Evolutionary conservation across 2,888 invertebrate genomes (phyloP).

Genomic region (Meiosimyza platycephala): DNA sequence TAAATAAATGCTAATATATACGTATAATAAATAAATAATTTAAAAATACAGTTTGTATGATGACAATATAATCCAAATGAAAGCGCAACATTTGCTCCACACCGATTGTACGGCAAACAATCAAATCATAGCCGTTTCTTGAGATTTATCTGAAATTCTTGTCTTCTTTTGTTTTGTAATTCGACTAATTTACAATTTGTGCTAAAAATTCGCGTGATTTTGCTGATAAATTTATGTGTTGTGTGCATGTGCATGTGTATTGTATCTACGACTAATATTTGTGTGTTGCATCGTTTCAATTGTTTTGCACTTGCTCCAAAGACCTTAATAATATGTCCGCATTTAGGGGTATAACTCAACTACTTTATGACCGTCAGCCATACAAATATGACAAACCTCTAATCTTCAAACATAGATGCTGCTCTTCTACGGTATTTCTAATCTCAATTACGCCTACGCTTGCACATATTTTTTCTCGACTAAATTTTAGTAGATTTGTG

Average conservation of each 20-base stretch:
- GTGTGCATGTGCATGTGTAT: conserved; percentile 12
- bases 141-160: conserved; percentile 10
- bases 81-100: too few species aligned
- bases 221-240: not conserved
- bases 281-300: conserved; percentile 46
- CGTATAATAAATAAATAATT: too few species aligned
- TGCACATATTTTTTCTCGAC: conserved; percentile 20
- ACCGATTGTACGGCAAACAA: not conserved
- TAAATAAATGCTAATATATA: too few species aligned
- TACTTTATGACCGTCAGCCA: conserved; percentile 23
- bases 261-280: not conserved
- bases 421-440: not conserved
- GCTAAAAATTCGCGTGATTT: not conserved
- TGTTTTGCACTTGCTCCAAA: conserved; percentile 65
- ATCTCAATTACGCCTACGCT: conserved; percentile 32
- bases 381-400: conserved; percentile 22
- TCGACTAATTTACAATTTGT: not conserved
- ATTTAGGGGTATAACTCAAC: conserved; percentile 36
- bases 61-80: too few species aligned
- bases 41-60: too few species aligned
- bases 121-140: not conserved
- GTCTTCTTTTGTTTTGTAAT: not conserved
- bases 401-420: not conserved
- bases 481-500: conserved; percentile 16
- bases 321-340: conserved; percentile 54